A percentile compares a stretch with the other conserved stretches of the same genome.
Evolutionary conservation across 2,113 vertebrate species (phyloP).

Genomic region (Cyanoliseus patagonus): DNA sequence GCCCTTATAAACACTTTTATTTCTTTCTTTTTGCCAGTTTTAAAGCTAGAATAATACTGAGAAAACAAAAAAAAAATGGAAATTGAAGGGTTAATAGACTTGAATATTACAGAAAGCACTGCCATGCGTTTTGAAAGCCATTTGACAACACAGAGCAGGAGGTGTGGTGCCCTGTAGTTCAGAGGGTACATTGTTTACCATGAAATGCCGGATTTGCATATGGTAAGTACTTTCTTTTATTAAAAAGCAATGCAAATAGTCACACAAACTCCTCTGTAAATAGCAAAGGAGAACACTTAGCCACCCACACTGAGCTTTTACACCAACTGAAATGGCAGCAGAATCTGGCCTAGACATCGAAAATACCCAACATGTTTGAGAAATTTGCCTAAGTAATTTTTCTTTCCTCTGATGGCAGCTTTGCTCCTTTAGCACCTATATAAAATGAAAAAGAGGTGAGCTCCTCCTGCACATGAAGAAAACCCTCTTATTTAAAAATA

Average conservation of each 20-base stretch:
- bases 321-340: slow-evolving; percentile 1
- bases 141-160: slow-evolving; percentile 54
- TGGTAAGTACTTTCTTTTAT: slow-evolving; percentile 72
- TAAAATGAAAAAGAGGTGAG: slow-evolving; percentile 15
- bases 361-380: not conserved
- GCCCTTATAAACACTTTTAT: not conserved
- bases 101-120: slow-evolving; percentile 9
- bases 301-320: slow-evolving; percentile 17
- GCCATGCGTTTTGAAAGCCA: slow-evolving; percentile 51
- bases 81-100: slow-evolving; percentile 15
- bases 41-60: not conserved
- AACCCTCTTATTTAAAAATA: slow-evolving; percentile 43
- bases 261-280: slow-evolving; percentile 71
- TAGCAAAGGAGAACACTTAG: slow-evolving; percentile 67
- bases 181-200: slow-evolving; percentile 70
- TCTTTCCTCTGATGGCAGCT: not conserved
- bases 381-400: slow-evolving; percentile 19
- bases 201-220: slow-evolving; percentile 75
- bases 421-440: not conserved
- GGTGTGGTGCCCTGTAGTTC: slow-evolving; percentile 62
- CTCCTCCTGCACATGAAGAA: not conserved
- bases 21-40: not conserved
- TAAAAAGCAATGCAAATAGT: slow-evolving; percentile 72
- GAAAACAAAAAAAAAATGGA: not conserved
- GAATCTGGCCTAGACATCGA: slow-evolving; percentile 18